A percentile compares a stretch with the other conserved stretches of the same genome.
Conservation (phyloP, 1,140 invertebrate genomes). For the Campoletis sonorensis region DNA sequence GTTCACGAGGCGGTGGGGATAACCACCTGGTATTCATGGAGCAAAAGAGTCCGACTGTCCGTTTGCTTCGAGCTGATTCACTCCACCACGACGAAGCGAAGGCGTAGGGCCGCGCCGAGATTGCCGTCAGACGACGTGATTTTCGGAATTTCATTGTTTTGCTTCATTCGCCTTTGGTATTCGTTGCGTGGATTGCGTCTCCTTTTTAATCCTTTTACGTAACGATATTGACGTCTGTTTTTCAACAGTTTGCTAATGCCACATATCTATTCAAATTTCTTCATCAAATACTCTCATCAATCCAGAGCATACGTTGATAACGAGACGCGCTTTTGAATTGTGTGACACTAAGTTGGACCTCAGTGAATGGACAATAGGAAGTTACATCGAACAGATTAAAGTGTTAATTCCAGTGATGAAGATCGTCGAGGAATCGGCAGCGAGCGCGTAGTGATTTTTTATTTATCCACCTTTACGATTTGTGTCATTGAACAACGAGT, state of each 20-base stretch:
- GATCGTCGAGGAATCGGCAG: neutral
- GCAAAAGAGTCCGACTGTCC: slow-evolving; percentile 55
- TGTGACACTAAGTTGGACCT: slow-evolving; percentile 4
- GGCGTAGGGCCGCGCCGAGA: slow-evolving; percentile 56
- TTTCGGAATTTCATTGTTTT: slow-evolving; percentile 34
- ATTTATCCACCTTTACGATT: neutral
- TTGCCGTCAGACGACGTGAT: slow-evolving; percentile 37
- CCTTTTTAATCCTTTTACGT: neutral
- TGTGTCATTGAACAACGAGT: neutral
- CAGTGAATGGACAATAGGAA: slow-evolving; percentile 5
- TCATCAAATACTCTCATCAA: neutral
- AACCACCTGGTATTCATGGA: slow-evolving; percentile 66
- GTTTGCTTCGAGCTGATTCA: slow-evolving; percentile 62
- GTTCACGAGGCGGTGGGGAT: slow-evolving; percentile 54
- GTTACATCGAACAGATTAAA: neutral
- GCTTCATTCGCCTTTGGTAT: neutral
- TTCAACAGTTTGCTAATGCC: neutral
- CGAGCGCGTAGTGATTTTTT: slow-evolving; percentile 2
- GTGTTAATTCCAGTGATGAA: neutral
- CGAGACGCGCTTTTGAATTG: neutral
- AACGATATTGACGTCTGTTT: neutral
- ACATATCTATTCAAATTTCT: neutral
- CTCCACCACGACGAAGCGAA: slow-evolving; percentile 59
- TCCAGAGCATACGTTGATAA: neutral
- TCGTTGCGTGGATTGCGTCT: slow-evolving; percentile 15